phyloP scores from a whole-genome alignment of 2,797 vertebrate genomes.

The Pangasius djambal region DNA sequence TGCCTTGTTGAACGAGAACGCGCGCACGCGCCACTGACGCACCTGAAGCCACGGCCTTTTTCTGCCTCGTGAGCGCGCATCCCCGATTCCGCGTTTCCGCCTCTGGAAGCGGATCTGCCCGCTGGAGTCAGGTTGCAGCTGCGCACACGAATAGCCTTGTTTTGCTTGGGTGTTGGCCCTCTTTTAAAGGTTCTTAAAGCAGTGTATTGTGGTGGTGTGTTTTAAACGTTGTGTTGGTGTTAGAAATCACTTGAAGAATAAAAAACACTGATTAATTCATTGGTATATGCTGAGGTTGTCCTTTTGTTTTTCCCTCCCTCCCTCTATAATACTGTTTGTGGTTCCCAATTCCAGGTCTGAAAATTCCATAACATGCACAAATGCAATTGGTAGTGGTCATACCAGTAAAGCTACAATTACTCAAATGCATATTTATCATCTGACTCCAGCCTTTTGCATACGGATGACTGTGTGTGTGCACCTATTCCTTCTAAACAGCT shows the following conservation, averaged over 20 bases:
- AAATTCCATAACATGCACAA: neutral
- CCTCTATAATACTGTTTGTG: neutral
- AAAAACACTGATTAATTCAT: neutral
- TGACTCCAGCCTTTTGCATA: neutral
- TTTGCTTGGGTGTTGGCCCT: constrained; percentile 62
- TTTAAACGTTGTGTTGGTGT: constrained; percentile 21
- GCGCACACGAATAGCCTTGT: constrained; percentile 63
- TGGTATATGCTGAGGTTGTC: neutral
- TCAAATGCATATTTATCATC: neutral
- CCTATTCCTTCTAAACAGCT: neutral
- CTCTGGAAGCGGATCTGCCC: constrained; percentile 54
- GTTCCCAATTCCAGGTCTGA: neutral
- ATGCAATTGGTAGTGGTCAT: neutral
- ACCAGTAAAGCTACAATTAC: neutral
- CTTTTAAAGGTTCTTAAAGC: constrained; percentile 8
- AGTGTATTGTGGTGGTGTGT: constrained; percentile 32
- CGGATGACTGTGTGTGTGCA: too few species aligned
- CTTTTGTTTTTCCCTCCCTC: fast-evolving
- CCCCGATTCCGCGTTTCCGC: constrained; percentile 46
- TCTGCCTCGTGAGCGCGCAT: constrained; percentile 41
- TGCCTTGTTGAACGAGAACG: constrained; percentile 57
- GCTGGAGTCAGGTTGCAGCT: constrained; percentile 61
- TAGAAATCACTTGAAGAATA: constrained; percentile 26
- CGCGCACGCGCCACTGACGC: constrained; percentile 7
- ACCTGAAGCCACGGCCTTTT: neutral